Conservation (phyloP, 2,888 invertebrate species). For the Rhamnusium bicolor region DNA sequence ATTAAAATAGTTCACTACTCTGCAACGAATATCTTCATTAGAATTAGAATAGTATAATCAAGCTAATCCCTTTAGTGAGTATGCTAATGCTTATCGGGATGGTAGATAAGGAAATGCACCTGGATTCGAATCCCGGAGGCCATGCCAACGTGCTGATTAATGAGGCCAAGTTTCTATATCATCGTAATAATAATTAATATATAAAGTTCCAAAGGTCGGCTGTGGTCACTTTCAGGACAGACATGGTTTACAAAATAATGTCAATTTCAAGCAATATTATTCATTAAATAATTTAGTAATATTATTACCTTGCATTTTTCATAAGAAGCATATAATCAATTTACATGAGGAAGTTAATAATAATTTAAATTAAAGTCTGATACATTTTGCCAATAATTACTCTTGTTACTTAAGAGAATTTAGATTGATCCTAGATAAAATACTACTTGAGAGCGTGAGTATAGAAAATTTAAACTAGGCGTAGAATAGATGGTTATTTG, state of each 20-base stretch:
- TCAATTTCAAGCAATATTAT: not conserved
- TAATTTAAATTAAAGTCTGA: no score
- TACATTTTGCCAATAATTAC: no score
- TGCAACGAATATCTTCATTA: not conserved
- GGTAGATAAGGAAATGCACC: conserved; percentile 53
- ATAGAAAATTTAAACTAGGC: no score
- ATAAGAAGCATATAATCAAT: not conserved
- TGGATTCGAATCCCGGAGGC: conserved; percentile 53
- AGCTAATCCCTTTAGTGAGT: not conserved
- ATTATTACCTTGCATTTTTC: not conserved
- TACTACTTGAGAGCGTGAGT: no score
- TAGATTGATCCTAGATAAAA: no score
- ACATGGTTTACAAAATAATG: not conserved
- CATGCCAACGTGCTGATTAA: conserved; percentile 51
- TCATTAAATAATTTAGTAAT: not conserved
- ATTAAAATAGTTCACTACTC: not conserved
- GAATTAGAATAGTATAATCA: not conserved
- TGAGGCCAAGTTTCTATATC: conserved; percentile 50
- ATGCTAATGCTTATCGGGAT: conserved; percentile 44
- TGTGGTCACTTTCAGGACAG: conserved; percentile 36
- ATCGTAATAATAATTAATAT: conserved; percentile 56
- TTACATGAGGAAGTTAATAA: no score
- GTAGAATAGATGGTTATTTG: no score
- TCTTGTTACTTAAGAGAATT: no score
- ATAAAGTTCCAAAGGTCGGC: conserved; percentile 45